phyloP scores from a whole-genome alignment of 2,888 invertebrate genomes.

The Apodemia hepburni region DNA sequence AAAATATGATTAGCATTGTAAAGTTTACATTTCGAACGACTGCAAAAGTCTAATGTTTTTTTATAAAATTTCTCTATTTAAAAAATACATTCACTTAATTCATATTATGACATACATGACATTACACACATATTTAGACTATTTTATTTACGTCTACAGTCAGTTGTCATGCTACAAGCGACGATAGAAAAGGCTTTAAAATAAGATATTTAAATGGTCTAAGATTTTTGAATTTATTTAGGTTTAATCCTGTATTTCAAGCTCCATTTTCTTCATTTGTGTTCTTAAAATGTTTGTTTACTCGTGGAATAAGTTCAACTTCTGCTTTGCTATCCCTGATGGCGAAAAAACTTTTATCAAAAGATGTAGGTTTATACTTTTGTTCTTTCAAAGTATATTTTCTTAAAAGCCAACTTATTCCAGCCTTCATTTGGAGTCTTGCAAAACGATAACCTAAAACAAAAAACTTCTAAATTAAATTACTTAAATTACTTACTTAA shows the following conservation, averaged over 20 bases:
- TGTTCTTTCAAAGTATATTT: slow-evolving; percentile 43
- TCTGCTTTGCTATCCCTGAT: slow-evolving; percentile 39
- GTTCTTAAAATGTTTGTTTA: not conserved
- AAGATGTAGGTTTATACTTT: slow-evolving; percentile 34
- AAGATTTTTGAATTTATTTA: not conserved
- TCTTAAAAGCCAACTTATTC: slow-evolving; percentile 41
- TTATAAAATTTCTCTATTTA: too few species aligned
- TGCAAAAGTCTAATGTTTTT: too few species aligned
- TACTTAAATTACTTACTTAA: too few species aligned
- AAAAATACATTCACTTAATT: too few species aligned
- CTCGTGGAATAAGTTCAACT: not conserved
- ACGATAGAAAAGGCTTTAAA: too few species aligned
- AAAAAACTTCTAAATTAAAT: not conserved
- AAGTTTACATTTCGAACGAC: too few species aligned
- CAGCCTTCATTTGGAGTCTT: slow-evolving; percentile 47
- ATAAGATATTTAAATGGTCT: too few species aligned
- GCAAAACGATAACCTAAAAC: slow-evolving; percentile 35
- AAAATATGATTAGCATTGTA: too few species aligned
- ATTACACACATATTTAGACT: too few species aligned
- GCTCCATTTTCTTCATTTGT: not conserved
- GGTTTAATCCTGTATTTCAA: not conserved
- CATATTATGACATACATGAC: too few species aligned
- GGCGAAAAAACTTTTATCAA: slow-evolving; percentile 43
- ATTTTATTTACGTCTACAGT: too few species aligned
- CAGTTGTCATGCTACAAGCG: too few species aligned